These are phyloP conservation scores for Xerus rutilus DNA, from an alignment of 2,797 vertebrate species.

Conservation along the genomic window DNA sequence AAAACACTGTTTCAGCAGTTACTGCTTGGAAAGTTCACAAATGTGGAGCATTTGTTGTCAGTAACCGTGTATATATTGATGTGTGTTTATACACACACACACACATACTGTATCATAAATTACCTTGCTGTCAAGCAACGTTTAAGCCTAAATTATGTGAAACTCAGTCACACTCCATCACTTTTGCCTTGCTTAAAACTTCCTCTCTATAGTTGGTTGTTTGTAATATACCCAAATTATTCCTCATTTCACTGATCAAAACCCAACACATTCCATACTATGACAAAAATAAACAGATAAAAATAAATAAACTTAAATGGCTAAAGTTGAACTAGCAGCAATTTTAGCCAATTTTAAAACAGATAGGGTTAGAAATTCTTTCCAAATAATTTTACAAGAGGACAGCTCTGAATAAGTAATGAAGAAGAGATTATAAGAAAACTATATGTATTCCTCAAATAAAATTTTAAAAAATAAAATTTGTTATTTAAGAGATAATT, in stretches of 20 bases:
- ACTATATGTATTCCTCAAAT: background rate
- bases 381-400: background rate
- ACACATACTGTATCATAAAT: background rate
- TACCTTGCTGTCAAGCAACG: background rate
- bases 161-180: background rate
- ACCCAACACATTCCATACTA: background rate
- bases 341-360: background rate
- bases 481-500: background rate
- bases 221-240: background rate
- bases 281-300: too few species aligned
- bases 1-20: background rate
- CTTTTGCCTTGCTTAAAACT: background rate
- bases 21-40: background rate
- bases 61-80: background rate
- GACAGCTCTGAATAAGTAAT: background rate
- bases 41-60: background rate
- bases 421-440: background rate
- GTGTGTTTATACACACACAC: background rate
- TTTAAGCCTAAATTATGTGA: background rate
- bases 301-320: too few species aligned
- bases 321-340: background rate
- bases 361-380: background rate
- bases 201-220: background rate
- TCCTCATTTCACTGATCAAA: background rate
- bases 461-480: background rate